Conservation (phyloP, 2,888 invertebrate species). For the Chrysomela aeneicollis region DNA sequence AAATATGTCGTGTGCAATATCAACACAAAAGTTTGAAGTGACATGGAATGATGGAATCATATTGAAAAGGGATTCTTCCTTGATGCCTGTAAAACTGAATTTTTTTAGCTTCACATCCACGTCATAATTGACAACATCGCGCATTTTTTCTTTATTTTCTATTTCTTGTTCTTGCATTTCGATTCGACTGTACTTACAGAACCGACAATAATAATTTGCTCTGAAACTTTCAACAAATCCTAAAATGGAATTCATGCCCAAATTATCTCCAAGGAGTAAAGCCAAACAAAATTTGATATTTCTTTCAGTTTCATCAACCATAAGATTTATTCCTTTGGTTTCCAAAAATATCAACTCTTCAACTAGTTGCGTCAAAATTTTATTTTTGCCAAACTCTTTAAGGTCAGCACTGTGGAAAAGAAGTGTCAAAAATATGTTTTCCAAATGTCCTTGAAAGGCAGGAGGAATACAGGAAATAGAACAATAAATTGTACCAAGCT, state of each 20-base stretch:
- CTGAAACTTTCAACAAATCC: slow-evolving; percentile 40
- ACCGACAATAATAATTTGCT: slow-evolving; percentile 34
- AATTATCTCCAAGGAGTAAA: slow-evolving; percentile 38
- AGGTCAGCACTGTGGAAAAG: slow-evolving; percentile 36
- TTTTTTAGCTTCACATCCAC: slow-evolving; percentile 23
- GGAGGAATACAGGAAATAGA: slow-evolving; percentile 37
- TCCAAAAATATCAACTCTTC: slow-evolving; percentile 35
- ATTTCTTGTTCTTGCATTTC: slow-evolving; percentile 4
- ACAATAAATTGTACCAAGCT: slow-evolving; percentile 43
- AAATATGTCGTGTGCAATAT: slow-evolving; percentile 40
- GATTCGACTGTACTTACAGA: slow-evolving; percentile 24
- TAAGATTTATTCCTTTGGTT: neutral
- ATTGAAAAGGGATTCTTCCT: slow-evolving; percentile 29
- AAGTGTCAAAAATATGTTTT: slow-evolving; percentile 39
- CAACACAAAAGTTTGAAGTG: slow-evolving; percentile 34
- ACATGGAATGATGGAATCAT: slow-evolving; percentile 35
- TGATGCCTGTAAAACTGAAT: slow-evolving; percentile 28
- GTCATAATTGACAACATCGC: slow-evolving; percentile 25
- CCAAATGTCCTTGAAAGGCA: slow-evolving; percentile 30
- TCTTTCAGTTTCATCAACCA: slow-evolving; percentile 10
- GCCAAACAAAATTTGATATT: slow-evolving; percentile 30
- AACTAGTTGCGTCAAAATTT: slow-evolving; percentile 36
- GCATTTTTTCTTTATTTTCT: slow-evolving; percentile 5
- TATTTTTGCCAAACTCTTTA: slow-evolving; percentile 31
- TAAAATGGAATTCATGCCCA: slow-evolving; percentile 39